Evolutionary conservation across 1,140 invertebrate species (phyloP).

Genomic region (Neuroterus valhalla): DNA sequence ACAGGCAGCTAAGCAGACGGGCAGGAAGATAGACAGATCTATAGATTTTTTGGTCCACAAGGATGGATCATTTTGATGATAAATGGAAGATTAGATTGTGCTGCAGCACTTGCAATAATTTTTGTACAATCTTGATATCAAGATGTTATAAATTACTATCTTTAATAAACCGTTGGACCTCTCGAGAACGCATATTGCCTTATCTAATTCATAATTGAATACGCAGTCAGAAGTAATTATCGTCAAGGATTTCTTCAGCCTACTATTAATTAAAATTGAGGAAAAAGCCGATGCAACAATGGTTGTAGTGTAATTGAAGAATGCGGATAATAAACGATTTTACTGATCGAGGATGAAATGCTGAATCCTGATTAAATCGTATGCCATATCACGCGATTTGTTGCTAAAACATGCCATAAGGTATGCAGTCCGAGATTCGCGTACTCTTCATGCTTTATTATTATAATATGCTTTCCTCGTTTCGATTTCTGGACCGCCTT

Average conservation of each 20-base stretch:
- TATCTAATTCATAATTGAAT: neutral
- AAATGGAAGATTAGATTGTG: no score
- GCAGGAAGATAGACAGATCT: no score
- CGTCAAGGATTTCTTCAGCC: neutral
- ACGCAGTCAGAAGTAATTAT: neutral
- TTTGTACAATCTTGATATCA: no score
- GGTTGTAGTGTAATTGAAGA: neutral
- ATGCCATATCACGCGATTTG: constrained; percentile 52
- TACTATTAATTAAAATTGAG: constrained; percentile 5
- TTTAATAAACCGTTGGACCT: neutral
- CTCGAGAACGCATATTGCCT: neutral
- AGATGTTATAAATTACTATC: no score
- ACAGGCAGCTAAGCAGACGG: no score
- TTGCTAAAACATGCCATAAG: constrained; percentile 33
- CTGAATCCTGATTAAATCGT: constrained; percentile 40
- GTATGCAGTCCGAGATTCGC: neutral
- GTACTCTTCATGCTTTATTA: neutral
- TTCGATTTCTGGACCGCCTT: constrained; percentile 6
- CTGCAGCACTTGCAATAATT: no score
- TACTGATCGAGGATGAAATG: neutral
- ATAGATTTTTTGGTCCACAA: no score
- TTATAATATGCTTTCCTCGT: constrained; percentile 10
- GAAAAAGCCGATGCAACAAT: neutral
- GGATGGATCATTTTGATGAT: no score
- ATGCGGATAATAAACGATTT: constrained; percentile 6